These are phyloP conservation scores for Noctua comes DNA, from an alignment of 2,888 invertebrate genomes.

Conservation along the genomic window DNA sequence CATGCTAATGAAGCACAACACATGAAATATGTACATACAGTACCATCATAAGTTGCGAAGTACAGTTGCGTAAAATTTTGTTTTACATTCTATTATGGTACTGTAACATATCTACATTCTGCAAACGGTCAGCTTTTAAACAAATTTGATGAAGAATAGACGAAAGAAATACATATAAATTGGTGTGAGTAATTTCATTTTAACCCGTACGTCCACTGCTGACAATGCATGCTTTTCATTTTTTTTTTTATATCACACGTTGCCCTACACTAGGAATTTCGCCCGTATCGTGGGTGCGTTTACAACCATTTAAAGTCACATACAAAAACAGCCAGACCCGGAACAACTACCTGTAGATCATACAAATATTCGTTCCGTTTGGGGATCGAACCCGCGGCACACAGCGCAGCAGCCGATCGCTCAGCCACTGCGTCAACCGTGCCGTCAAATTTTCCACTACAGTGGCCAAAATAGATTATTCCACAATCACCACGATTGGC, in stretches of 20 bases:
- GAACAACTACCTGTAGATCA: too few species aligned
- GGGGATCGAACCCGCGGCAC: too few species aligned
- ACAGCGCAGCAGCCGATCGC: too few species aligned
- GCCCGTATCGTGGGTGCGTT: too few species aligned
- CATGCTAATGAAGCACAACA: constrained; percentile 51
- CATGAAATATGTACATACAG: constrained; percentile 16
- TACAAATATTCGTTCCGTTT: too few species aligned
- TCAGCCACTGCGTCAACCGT: too few species aligned
- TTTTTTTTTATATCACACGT: too few species aligned
- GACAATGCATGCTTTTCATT: too few species aligned
- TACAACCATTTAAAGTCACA: too few species aligned
- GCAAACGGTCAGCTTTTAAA: not conserved
- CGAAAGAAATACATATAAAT: not conserved
- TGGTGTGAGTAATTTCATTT: not conserved
- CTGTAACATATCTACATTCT: constrained; percentile 13
- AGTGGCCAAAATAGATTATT: not conserved
- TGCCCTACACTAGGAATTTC: too few species aligned
- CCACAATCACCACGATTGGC: not conserved
- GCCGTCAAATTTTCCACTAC: too few species aligned
- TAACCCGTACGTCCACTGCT: not conserved
- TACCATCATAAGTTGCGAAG: constrained; percentile 36
- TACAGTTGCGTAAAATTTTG: constrained; percentile 38
- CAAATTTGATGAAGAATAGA: not conserved
- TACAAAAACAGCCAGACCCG: too few species aligned
- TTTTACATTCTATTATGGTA: constrained; percentile 21